Percentiles rank a stretch among this genome's conserved stretches.
Conservation (phyloP, 2,113 vertebrate genomes). For the Calonectris borealis region DNA sequence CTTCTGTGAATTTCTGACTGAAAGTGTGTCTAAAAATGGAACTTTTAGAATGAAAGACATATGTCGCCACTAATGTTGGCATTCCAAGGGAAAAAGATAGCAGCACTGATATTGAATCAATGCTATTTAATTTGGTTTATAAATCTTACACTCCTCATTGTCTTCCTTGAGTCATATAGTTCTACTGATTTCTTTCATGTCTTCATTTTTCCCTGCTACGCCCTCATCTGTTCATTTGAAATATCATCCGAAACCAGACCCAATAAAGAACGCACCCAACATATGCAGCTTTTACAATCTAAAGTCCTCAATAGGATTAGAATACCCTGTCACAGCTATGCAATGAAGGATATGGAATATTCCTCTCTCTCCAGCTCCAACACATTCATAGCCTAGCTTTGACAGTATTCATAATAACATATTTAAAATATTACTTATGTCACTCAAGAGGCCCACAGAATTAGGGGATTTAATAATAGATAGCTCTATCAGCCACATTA, state of each 20-base stretch:
- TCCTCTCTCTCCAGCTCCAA: not conserved
- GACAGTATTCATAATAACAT: conserved; percentile 5
- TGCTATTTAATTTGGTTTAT: not conserved
- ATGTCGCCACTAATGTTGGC: not conserved
- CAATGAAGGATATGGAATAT: not conserved
- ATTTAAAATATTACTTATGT: conserved; percentile 45
- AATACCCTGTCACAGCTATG: not conserved
- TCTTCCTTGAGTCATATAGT: not conserved
- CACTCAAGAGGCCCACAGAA: conserved; percentile 2
- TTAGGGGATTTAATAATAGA: not conserved
- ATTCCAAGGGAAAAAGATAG: not conserved
- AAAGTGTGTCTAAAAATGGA: not conserved
- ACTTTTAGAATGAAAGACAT: not conserved
- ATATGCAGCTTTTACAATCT: not conserved
- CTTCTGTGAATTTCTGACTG: not conserved
- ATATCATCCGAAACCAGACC: not conserved
- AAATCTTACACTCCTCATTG: not conserved
- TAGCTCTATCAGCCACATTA: not conserved
- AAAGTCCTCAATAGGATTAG: not conserved
- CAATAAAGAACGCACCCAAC: not conserved
- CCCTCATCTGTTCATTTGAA: not conserved
- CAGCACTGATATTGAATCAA: not conserved
- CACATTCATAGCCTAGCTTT: not conserved
- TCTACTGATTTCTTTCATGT: not conserved
- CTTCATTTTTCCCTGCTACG: not conserved